Conservation (phyloP, 64 coral and sea anemone genomes). For the Montipora efflorescens region DNA sequence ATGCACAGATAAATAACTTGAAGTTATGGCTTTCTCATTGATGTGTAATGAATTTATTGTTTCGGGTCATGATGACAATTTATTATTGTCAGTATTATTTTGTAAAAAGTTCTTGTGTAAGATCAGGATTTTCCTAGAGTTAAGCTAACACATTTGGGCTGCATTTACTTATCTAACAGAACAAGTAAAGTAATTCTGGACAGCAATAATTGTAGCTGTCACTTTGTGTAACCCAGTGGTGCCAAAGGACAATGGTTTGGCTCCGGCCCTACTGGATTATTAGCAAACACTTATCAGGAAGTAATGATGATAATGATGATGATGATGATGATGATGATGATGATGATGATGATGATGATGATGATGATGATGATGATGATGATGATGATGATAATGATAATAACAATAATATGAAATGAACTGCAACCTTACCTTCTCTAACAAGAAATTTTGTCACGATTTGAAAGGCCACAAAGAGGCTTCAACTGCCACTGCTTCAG, state of each 20-base stretch:
- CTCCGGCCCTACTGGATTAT: too few relatives aligned
- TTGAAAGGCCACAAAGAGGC: neutral
- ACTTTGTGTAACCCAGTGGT: neutral
- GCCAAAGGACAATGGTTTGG: neutral
- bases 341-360: too few relatives aligned
- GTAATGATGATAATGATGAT: neutral
- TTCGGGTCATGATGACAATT: too few relatives aligned
- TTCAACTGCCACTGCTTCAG: conserved; percentile 47
- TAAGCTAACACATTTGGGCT: too few relatives aligned
- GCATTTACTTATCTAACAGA: neutral
- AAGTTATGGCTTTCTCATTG: neutral
- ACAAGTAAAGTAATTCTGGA: neutral
- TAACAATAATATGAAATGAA: too few relatives aligned
- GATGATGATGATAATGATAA: too few relatives aligned
- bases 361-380: too few relatives aligned
- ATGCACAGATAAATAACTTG: neutral
- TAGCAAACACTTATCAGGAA: neutral
- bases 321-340: too few relatives aligned
- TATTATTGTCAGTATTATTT: too few relatives aligned
- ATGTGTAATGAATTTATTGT: neutral
- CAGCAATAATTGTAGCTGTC: neutral
- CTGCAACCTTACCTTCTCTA: conserved; percentile 27
- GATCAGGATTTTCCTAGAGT: too few relatives aligned
- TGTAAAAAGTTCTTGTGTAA: too few relatives aligned
- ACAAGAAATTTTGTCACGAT: neutral